Evolutionary conservation across 1,140 invertebrate genomes (phyloP).

Genomic region (Drosophila jambulina): DNA sequence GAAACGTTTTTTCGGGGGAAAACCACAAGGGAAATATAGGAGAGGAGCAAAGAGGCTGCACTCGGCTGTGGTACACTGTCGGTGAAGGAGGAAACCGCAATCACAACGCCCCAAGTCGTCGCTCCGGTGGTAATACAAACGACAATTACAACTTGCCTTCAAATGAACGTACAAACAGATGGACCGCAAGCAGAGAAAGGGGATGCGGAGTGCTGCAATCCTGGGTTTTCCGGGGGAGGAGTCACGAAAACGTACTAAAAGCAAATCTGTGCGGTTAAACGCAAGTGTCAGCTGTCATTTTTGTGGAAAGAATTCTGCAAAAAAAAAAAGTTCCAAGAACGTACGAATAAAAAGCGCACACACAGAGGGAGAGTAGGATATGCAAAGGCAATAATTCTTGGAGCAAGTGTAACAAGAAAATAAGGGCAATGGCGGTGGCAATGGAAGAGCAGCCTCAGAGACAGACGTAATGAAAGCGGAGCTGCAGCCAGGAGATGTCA

Average conservation of each 20-base stretch:
- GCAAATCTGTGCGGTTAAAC: slow-evolving; percentile 83
- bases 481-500: slow-evolving; percentile 48
- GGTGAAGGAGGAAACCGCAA: slow-evolving; percentile 60
- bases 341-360: slow-evolving; percentile 12
- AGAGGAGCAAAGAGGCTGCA: not conserved
- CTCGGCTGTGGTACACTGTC: slow-evolving; percentile 6
- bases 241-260: slow-evolving; percentile 43
- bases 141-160: slow-evolving; percentile 78
- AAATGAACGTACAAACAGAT: slow-evolving; percentile 67
- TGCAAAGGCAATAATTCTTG: slow-evolving; percentile 81
- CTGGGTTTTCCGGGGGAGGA: not conserved
- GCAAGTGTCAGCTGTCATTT: slow-evolving; percentile 83
- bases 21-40: slow-evolving; percentile 22
- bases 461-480: slow-evolving; percentile 47
- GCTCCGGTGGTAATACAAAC: slow-evolving; percentile 73
- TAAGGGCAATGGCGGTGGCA: slow-evolving; percentile 65
- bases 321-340: slow-evolving; percentile 35
- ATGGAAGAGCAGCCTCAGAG: slow-evolving; percentile 34
- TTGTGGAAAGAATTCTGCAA: slow-evolving; percentile 48
- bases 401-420: slow-evolving; percentile 79
- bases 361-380: slow-evolving; percentile 41
- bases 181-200: slow-evolving; percentile 58
- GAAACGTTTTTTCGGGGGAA: slow-evolving; percentile 8
- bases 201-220: slow-evolving; percentile 4
- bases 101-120: slow-evolving; percentile 52